These are phyloP conservation scores for Adelosebastes latens DNA, from an alignment of 2,797 vertebrate species.

Conservation along the genomic window DNA sequence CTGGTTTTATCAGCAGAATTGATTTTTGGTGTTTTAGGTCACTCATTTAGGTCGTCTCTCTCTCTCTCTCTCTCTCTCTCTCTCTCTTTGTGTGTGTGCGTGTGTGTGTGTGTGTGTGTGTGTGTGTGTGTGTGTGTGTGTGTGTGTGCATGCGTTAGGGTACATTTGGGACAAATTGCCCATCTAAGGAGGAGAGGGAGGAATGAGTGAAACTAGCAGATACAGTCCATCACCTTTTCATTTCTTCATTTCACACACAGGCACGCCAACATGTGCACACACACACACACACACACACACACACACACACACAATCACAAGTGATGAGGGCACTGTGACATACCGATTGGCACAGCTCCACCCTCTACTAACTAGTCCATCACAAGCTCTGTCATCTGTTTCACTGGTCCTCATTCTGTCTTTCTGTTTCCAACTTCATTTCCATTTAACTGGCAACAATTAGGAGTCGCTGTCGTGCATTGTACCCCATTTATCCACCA, in stretches of 20 bases:
- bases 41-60: background rate
- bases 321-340: slow-evolving; percentile 20
- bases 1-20: background rate
- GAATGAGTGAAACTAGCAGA: slow-evolving; percentile 16
- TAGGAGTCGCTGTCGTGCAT: background rate
- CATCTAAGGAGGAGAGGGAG: background rate
- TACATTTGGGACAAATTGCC: slow-evolving; percentile 23
- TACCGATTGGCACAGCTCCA: background rate
- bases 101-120: background rate
- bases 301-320: background rate
- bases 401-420: background rate
- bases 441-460: background rate
- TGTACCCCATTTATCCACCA: background rate
- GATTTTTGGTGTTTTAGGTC: slow-evolving; percentile 1
- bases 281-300: background rate
- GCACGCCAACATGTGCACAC: background rate
- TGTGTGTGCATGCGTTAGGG: background rate
- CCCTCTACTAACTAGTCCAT: background rate
- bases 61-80: background rate
- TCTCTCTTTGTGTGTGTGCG: background rate
- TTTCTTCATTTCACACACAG: slow-evolving; percentile 24
- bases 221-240: slow-evolving; percentile 23
- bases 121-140: background rate
- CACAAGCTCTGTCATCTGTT: background rate
- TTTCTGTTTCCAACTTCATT: background rate